Percentiles rank a stretch among this genome's conserved stretches.
These are phyloP conservation scores for Drosophila ficusphila DNA, from an alignment of 1,140 invertebrate genomes.

Conservation along the genomic window DNA sequence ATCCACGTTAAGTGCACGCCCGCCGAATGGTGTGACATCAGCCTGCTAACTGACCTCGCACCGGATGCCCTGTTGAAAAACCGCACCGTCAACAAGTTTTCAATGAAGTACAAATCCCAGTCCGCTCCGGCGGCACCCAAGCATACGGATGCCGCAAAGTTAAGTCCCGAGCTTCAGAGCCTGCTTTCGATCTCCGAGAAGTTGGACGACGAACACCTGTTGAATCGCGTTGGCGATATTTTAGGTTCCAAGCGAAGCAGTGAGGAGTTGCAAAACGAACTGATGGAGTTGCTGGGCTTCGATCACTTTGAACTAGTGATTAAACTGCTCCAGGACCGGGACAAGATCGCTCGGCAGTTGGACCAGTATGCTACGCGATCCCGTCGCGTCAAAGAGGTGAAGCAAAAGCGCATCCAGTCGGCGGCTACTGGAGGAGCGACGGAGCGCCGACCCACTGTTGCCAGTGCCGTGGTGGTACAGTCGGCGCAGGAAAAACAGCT, in stretches of 20 bases:
- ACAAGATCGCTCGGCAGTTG: conserved; percentile 86
- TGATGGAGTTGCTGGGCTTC: conserved; percentile 94
- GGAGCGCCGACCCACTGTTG: conserved; percentile 65
- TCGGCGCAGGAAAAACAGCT: conserved; percentile 93
- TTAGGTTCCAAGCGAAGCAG: conserved; percentile 87
- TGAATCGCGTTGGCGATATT: conserved; percentile 86
- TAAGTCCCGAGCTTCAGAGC: conserved; percentile 83
- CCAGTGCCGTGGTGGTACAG: conserved; percentile 89
- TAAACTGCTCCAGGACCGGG: conserved; percentile 90
- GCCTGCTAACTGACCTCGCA: conserved; percentile 61
- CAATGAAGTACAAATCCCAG: conserved; percentile 82
- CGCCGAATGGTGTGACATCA: conserved; percentile 31
- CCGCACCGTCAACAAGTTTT: conserved; percentile 58
- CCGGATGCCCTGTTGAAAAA: conserved; percentile 60
- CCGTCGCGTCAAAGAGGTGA: conserved; percentile 64
- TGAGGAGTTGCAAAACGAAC: conserved; percentile 93
- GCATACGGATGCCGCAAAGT: conserved; percentile 44
- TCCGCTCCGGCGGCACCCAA: conserved; percentile 65
- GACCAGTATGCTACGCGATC: conserved; percentile 74
- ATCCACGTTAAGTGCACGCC: conserved; percentile 43
- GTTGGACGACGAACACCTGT: conserved; percentile 87
- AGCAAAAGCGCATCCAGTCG: conserved; percentile 43
- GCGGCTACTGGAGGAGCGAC: conserved; percentile 10
- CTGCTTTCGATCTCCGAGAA: conserved; percentile 64
- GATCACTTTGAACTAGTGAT: conserved; percentile 94